Conservation (phyloP, 2,113 vertebrate species). For the Oryzias javanicus region DNA sequence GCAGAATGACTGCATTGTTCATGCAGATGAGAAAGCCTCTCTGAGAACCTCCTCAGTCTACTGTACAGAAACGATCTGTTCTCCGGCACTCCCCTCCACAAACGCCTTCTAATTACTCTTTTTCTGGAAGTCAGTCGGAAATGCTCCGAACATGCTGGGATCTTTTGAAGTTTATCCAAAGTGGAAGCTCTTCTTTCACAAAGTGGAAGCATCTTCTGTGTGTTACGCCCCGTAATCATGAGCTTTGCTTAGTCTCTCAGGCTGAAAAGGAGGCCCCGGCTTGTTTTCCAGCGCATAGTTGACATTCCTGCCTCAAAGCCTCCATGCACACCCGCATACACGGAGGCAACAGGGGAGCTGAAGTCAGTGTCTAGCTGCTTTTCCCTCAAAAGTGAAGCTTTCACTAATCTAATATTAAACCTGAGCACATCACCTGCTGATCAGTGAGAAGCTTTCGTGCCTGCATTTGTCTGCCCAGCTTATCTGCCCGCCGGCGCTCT, state of each 20-base stretch:
- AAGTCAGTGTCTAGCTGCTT: conserved; percentile 41
- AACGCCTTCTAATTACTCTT: conserved; percentile 37
- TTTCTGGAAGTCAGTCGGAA: conserved; percentile 6
- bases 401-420: conserved; percentile 59
- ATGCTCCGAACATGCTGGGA: conserved; percentile 13
- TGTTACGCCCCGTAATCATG: conserved; percentile 21
- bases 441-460: conserved; percentile 21
- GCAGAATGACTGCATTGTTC: conserved; percentile 38
- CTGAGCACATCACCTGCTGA: conserved; percentile 15
- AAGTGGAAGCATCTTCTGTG: conserved; percentile 22
- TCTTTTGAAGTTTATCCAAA: conserved; percentile 29
- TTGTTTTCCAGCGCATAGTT: conserved; percentile 72
- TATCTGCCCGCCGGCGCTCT: conserved; percentile 15
- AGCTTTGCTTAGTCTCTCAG: conserved; percentile 35
- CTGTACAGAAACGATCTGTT: conserved; percentile 35
- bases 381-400: conserved; percentile 23
- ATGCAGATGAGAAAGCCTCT: conserved; percentile 4
- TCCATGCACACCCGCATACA: conserved; percentile 44
- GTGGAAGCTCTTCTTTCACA: conserved; percentile 14
- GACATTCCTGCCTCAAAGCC: conserved; percentile 64
- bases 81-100: conserved; percentile 14
- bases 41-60: conserved; percentile 24
- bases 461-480: no score
- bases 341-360: conserved; percentile 21
- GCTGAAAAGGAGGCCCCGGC: conserved; percentile 68